These are phyloP conservation scores for Euclidia mi DNA, from an alignment of 2,888 invertebrate genomes.

Conservation along the genomic window DNA sequence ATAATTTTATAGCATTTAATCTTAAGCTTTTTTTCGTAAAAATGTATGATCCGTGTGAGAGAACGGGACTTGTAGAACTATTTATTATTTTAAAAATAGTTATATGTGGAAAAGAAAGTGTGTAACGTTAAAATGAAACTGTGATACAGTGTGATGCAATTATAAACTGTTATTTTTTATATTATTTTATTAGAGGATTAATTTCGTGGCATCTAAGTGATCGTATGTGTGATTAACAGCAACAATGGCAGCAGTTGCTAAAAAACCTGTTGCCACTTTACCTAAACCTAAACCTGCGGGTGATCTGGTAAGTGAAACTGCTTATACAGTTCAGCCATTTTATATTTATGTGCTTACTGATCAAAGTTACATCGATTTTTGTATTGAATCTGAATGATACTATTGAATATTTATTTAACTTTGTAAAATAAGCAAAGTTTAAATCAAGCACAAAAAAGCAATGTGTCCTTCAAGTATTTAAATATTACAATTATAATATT, in stretches of 20 bases:
- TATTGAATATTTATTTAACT: no score
- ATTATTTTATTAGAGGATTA: constrained; percentile 42
- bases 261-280: constrained; percentile 70
- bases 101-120: constrained; percentile 40
- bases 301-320: constrained; percentile 75
- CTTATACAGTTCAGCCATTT: constrained; percentile 7
- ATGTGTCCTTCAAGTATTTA: no score
- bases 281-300: constrained; percentile 59
- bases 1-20: constrained; percentile 72
- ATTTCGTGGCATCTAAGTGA: constrained; percentile 81
- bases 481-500: no score
- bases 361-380: neutral
- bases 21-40: constrained; percentile 48
- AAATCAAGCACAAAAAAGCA: no score
- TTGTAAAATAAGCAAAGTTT: no score
- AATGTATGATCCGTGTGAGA: constrained; percentile 48
- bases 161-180: constrained; percentile 52
- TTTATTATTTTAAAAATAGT: constrained; percentile 34
- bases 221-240: constrained; percentile 71
- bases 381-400: no score
- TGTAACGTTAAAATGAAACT: constrained; percentile 51
- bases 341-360: neutral
- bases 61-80: constrained; percentile 28
- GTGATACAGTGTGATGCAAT: constrained; percentile 70
- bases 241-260: constrained; percentile 83